These are phyloP conservation scores for Drosophila jambulina DNA, from an alignment of 1,140 invertebrate species.

Conservation along the genomic window DNA sequence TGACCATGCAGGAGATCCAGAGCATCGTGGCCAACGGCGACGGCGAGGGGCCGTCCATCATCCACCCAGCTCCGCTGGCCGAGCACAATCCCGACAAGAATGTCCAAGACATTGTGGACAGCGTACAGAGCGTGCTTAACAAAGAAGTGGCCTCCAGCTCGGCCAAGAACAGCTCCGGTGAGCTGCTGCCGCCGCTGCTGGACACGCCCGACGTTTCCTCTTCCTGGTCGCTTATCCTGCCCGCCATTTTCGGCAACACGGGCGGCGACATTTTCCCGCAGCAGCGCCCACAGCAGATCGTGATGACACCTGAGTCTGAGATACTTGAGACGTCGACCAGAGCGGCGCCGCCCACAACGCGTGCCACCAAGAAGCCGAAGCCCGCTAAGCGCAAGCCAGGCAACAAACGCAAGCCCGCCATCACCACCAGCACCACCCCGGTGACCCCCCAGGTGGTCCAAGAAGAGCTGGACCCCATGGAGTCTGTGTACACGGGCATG, in stretches of 20 bases:
- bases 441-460: constrained; percentile 79
- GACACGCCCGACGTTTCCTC: constrained; percentile 90
- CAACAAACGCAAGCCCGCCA: constrained; percentile 61
- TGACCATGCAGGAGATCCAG: constrained; percentile 93
- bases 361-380: constrained; percentile 69
- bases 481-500: constrained; percentile 81
- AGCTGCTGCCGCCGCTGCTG: constrained; percentile 86
- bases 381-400: constrained; percentile 71
- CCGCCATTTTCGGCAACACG: constrained; percentile 90
- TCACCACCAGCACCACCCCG: constrained; percentile 57
- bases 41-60: constrained; percentile 87
- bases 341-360: constrained; percentile 55
- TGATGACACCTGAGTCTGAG: constrained; percentile 87
- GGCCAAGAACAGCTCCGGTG: constrained; percentile 86
- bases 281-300: constrained; percentile 85
- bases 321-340: constrained; percentile 85
- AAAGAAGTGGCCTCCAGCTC: constrained; percentile 89
- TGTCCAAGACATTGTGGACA: constrained; percentile 91
- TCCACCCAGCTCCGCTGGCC: constrained; percentile 85
- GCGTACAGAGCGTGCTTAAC: constrained; percentile 92
- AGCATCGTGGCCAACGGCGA: constrained; percentile 92
- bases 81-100: constrained; percentile 87
- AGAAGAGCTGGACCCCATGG: constrained; percentile 75
- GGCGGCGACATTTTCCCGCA: constrained; percentile 88
- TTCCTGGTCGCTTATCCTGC: constrained; percentile 92